Evolutionary conservation across 1,140 invertebrate species (phyloP).

Genomic region (Papilio xuthus): DNA sequence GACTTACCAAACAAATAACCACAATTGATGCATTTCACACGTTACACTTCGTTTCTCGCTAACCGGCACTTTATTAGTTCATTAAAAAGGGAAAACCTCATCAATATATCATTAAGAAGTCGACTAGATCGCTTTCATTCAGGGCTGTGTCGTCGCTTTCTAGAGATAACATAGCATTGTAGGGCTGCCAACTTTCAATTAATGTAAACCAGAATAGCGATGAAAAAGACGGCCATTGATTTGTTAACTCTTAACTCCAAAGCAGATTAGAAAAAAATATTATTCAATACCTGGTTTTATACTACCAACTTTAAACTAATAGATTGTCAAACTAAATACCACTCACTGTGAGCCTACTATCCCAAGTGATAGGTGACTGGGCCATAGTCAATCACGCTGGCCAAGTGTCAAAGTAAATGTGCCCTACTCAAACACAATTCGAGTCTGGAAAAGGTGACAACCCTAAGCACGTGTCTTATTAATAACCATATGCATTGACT

Average conservation of each 20-base stretch:
- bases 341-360: no score
- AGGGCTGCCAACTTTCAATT: not conserved
- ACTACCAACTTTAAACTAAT: no score
- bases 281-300: no score
- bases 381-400: no score
- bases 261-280: no score
- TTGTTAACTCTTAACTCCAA: no score
- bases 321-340: no score
- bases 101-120: slow-evolving; percentile 20
- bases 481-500: slow-evolving; percentile 7
- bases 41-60: slow-evolving; percentile 11
- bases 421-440: no score
- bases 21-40: slow-evolving; percentile 6
- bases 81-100: slow-evolving; percentile 21
- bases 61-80: slow-evolving; percentile 26
- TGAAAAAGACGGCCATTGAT: not conserved
- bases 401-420: no score
- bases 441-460: not conserved
- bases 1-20: not conserved
- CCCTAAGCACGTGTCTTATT: slow-evolving; percentile 14
- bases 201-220: not conserved
- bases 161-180: slow-evolving; percentile 8
- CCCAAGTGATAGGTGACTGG: no score
- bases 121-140: slow-evolving; percentile 28
- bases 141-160: slow-evolving; percentile 15